Evolutionary conservation across 64 coral and sea anemone genomes (phyloP), one percentile per base, ranked within the genome.

Genomic region (Montipora efflorescens): DNA sequence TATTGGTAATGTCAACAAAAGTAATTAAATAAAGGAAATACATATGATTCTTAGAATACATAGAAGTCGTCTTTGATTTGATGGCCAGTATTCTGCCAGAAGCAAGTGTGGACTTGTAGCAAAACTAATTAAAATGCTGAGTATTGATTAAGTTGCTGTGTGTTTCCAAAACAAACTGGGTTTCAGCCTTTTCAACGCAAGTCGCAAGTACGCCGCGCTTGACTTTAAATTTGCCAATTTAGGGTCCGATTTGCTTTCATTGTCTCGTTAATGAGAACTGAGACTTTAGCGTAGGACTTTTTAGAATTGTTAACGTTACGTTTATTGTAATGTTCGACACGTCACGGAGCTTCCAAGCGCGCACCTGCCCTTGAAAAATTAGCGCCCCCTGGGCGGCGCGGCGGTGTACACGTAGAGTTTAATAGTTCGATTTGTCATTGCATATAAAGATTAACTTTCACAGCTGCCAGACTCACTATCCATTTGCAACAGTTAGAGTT

Each of bases 301-400:
- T 53, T 73, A 75, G 62, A 48, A 51, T 88, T 93, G 92, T 93
- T 93, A 81, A 93, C 59, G 64, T 79, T 72, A 84, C 49, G 79
- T 62, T 79, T 59, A 79, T 77, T 67, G 76, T 82, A 83, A 21
- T 73, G 61, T 82, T 62, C 78, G 64, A 93, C 75, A 93, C 84
- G 75, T 93, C 91, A 87, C 75, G 50, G 28, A 1, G 47, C 47
- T 58, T 20, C 4, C 13, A 19, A 62, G 85, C 92, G 88, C 84
- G 83, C 88, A 74, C 53, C 48, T 28, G 25, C 25, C 59, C 13
- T 61, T 16, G 62, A 59, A 93, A 79, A 88, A 74, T 66, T 74
- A 47, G 7, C 49, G 51, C 79, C 92, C 92, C 92, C 92, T 50
- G 77, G 92, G 74, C 46, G 44, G 76, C 47, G 11, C 13, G 62